These are phyloP conservation scores for Naso thynnoides DNA, from an alignment of 2,797 vertebrate species.

Conservation along the genomic window DNA sequence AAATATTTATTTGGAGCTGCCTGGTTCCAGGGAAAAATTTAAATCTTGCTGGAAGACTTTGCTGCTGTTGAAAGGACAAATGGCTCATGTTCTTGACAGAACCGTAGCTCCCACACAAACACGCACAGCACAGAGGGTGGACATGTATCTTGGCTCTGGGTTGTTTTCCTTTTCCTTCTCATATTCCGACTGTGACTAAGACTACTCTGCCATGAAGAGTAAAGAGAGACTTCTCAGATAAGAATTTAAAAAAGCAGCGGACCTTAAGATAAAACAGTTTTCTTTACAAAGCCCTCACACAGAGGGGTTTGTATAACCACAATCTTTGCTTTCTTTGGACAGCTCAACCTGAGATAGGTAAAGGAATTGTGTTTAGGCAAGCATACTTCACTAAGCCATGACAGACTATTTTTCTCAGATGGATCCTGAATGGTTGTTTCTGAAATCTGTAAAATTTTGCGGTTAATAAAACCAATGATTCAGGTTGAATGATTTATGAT, in stretches of 20 bases:
- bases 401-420: slow-evolving; percentile 6
- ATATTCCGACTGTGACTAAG: slow-evolving; percentile 38
- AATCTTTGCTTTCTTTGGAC: slow-evolving; percentile 23
- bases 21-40: slow-evolving; percentile 44
- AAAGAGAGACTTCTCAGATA: slow-evolving; percentile 47
- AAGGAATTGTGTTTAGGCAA: slow-evolving; percentile 30
- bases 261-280: slow-evolving; percentile 34
- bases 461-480: slow-evolving; percentile 22
- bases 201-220: slow-evolving; percentile 25
- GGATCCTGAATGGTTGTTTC: slow-evolving; percentile 1
- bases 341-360: slow-evolving; percentile 16
- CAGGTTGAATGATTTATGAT: neutral
- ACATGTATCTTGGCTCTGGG: slow-evolving; percentile 44
- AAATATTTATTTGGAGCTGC: slow-evolving; percentile 32
- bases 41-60: slow-evolving; percentile 21
- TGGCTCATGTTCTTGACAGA: slow-evolving; percentile 17
- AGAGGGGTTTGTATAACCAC: slow-evolving; percentile 24
- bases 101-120: slow-evolving; percentile 2
- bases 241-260: slow-evolving; percentile 21
- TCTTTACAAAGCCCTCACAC: slow-evolving; percentile 38
- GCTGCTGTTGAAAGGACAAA: slow-evolving; percentile 41
- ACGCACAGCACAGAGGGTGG: neutral
- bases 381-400: slow-evolving; percentile 8
- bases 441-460: neutral
- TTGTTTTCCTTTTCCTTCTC: slow-evolving; percentile 60